A percentile compares a stretch with the other conserved stretches of the same genome.
Evolutionary conservation across 2,797 vertebrate genomes (phyloP).

Genomic region (Coreius guichenoti): DNA sequence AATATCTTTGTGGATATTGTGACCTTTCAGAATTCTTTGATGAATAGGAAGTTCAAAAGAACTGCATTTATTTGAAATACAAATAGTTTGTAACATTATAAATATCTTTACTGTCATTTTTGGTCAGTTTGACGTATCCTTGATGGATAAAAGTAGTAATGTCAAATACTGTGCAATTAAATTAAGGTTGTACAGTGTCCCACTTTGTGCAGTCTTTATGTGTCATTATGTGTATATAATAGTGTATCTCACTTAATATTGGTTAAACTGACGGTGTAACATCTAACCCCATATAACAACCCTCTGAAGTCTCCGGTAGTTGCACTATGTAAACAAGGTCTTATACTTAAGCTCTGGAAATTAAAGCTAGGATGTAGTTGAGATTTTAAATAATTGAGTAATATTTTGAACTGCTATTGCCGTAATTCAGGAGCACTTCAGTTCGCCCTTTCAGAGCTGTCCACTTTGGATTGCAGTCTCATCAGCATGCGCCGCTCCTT

Average conservation of each 20-base stretch:
- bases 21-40: neutral
- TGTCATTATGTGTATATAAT: neutral
- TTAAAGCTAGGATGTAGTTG: constrained; percentile 3
- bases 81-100: neutral
- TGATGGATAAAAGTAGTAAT: no score
- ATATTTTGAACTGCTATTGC: constrained; percentile 40
- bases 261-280: neutral
- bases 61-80: no score
- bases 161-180: no score
- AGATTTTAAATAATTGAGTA: constrained; percentile 30
- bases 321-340: neutral
- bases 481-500: constrained; percentile 23
- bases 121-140: no score
- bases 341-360: neutral
- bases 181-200: neutral
- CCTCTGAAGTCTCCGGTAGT: neutral
- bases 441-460: constrained; percentile 9
- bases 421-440: constrained; percentile 32
- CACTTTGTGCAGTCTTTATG: neutral
- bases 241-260: neutral
- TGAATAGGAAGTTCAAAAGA: neutral
- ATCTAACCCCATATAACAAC: constrained; percentile 5
- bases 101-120: no score
- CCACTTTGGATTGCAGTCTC: constrained; percentile 26
- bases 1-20: neutral